Base-by-base conservation (phyloP, 1,140 invertebrate species). In the Cydia fagiglandana region DNA sequence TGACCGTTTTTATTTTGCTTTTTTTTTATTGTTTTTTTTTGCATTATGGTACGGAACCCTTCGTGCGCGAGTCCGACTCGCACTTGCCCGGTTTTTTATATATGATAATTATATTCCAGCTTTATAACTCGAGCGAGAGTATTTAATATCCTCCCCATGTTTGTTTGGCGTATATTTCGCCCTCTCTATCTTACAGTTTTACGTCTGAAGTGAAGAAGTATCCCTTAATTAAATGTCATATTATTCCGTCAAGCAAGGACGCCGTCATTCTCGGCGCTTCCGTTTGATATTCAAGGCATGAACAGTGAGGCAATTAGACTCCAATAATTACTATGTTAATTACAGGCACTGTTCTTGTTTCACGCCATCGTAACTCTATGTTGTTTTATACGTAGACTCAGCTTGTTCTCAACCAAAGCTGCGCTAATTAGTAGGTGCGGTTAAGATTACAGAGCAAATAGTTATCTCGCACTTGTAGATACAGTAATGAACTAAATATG, bases 301-400 rank as follows among this genome's bases (percentile, higher is more conserved):
- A 88, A 89, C 86, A 85, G 80, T 84, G 80, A 85, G 84, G 83
- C 87, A 91, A 89, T 89, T 91, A 89, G 86, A 86, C 87, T 83
- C 84, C 88, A 90, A 90, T 89, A 91, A 89, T 91, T 91, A 89
- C 88, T 79, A 89, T 89, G 89, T 88, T 91, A 91, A 89, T 91
- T 91, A 86, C 88, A 91, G 86, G 84, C 82, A 83, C 75, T 79
- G 85, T 82, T 86, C 86, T 84, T 88, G 86, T 86, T 87, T 86
- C 83, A 80, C 86, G 81, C 81, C 76, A 84, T 84, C 85, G 80
- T 84, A 76, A 84, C 81, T 83, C 82, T 85, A 83, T 88, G 86
- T 88, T 87, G 86, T 88, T 85, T 88, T 87, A 90, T 70, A 90
- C 86, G 89, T 85, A 80, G 87, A 88, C 88, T 88, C 80, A 81